phyloP scores from a whole-genome alignment of 2,113 vertebrate genomes.

The Pelusios castaneus region DNA sequence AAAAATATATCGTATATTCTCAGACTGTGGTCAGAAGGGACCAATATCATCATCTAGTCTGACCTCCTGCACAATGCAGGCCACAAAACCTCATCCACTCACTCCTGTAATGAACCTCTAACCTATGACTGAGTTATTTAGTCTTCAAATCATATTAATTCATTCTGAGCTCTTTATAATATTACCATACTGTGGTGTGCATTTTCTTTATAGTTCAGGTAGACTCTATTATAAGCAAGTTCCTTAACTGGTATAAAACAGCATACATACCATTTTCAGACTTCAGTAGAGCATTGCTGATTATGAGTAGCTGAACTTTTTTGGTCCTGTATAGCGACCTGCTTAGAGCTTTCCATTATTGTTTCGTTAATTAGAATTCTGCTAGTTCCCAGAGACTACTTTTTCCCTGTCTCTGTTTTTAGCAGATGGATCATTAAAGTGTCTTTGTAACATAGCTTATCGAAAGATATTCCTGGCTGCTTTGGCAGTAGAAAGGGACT shows the following conservation, averaged over 20 bases:
- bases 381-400: neutral
- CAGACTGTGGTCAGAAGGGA: no score
- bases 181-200: neutral
- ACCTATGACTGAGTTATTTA: no score
- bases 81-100: no score
- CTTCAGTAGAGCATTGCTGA: slow-evolving; percentile 5
- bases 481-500: slow-evolving; percentile 63
- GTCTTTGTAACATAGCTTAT: slow-evolving; percentile 58
- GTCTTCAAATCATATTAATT: no score
- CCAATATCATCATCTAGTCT: no score
- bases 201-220: neutral
- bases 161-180: neutral
- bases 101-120: no score
- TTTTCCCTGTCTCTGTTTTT: slow-evolving; percentile 3
- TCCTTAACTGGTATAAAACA: neutral
- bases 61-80: no score
- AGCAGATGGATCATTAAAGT: slow-evolving; percentile 61
- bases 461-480: slow-evolving; percentile 63
- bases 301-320: neutral
- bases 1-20: neutral
- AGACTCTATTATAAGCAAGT: neutral
- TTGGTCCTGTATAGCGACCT: neutral
- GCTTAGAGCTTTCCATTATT: slow-evolving; percentile 20
- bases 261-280: slow-evolving; percentile 27
- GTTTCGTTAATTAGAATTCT: slow-evolving; percentile 1